Percentiles rank a stretch among this genome's conserved stretches.
These are phyloP conservation scores for Myocastor coypus DNA, from an alignment of 2,113 vertebrate species.

Conservation along the genomic window DNA sequence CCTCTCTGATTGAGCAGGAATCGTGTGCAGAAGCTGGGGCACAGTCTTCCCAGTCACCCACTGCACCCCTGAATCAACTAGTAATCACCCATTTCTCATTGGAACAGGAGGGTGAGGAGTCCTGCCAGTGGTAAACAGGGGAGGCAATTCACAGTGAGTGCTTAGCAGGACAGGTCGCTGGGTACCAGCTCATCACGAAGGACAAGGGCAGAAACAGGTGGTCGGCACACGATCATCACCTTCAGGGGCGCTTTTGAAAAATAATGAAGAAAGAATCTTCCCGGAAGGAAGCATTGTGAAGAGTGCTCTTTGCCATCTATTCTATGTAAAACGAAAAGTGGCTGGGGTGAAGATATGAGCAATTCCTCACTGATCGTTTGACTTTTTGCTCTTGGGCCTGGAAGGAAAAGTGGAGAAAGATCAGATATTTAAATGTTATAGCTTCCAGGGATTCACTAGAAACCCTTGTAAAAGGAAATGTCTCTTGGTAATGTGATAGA, in stretches of 20 bases:
- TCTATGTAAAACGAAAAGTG: background rate
- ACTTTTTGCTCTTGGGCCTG: background rate
- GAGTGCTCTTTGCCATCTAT: background rate
- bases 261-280: background rate
- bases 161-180: background rate
- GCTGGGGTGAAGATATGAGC: background rate
- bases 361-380: background rate
- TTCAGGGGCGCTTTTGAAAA: background rate
- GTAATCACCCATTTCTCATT: background rate
- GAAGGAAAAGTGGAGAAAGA: background rate
- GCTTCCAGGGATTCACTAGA: background rate
- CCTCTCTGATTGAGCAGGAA: background rate
- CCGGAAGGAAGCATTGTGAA: background rate
- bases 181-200: background rate
- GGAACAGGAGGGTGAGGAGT: background rate
- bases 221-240: background rate
- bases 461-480: background rate
- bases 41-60: background rate
- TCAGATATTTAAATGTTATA: background rate
- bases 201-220: background rate
- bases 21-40: background rate
- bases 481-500: background rate
- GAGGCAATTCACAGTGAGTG: background rate
- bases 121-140: background rate
- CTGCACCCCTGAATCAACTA: no score